phyloP scores from a whole-genome alignment of 2,797 vertebrate species.

The Graptemys geographica region DNA sequence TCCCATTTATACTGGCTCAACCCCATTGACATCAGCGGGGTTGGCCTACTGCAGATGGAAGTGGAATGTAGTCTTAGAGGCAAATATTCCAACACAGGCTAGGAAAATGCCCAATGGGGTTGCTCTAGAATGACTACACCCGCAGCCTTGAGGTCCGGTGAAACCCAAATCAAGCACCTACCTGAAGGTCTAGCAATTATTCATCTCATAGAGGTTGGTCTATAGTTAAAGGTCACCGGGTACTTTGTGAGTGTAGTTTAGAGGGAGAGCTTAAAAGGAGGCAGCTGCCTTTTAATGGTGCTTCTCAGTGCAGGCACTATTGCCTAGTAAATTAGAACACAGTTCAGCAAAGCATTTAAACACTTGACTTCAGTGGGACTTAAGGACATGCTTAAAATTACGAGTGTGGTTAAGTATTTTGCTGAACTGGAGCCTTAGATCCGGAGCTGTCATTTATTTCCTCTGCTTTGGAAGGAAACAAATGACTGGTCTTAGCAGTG shows the following conservation, averaged over 20 bases:
- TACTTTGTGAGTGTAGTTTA: neutral
- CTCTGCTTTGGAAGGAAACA: neutral
- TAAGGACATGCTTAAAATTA: neutral
- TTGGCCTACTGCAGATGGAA: neutral
- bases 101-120: neutral
- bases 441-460: neutral
- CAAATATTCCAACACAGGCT: neutral
- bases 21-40: neutral
- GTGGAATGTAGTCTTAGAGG: neutral
- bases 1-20: neutral
- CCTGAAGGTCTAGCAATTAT: accelerated
- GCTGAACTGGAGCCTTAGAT: neutral
- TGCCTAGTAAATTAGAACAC: accelerated
- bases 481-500: neutral
- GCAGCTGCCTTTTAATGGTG: neutral
- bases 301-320: accelerated
- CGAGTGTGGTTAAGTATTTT: neutral
- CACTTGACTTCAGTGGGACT: neutral
- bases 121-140: neutral
- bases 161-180: accelerated
- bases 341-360: neutral
- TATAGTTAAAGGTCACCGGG: neutral
- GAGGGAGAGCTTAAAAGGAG: neutral
- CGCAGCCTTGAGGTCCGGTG: neutral
- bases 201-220: neutral